These are phyloP conservation scores for Cinclus cinclus DNA, from an alignment of 2,113 vertebrate species.

Conservation along the genomic window DNA sequence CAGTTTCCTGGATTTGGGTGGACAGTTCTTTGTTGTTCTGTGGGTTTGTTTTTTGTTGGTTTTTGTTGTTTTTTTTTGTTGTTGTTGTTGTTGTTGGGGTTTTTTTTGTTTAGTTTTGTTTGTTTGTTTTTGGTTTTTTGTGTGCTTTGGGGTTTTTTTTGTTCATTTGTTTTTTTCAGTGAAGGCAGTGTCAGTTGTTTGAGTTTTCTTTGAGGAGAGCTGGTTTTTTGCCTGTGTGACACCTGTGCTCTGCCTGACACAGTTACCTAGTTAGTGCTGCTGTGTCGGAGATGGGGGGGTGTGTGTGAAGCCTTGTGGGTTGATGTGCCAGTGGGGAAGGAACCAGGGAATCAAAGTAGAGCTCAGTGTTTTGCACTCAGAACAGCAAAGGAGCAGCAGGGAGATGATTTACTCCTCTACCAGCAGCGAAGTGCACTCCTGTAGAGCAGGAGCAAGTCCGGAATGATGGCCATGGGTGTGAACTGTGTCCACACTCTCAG, in stretches of 20 bases:
- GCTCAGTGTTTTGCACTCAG: neutral
- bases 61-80: no score
- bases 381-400: neutral
- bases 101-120: no score
- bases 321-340: neutral
- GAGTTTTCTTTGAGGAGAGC: neutral
- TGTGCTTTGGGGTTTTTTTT: no score
- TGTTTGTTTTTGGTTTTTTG: no score
- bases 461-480: neutral
- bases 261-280: neutral
- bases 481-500: accelerated
- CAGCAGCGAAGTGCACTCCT: neutral
- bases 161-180: neutral
- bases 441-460: neutral
- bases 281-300: neutral
- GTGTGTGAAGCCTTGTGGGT: neutral
- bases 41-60: no score
- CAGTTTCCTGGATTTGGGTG: neutral
- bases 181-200: neutral
- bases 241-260: neutral
- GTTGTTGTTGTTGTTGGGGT: no score
- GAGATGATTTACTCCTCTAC: neutral
- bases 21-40: neutral
- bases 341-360: neutral
- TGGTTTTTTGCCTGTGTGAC: neutral